Evolutionary conservation across 2,888 invertebrate species (phyloP).

Genomic region (Diploptera punctata): DNA sequence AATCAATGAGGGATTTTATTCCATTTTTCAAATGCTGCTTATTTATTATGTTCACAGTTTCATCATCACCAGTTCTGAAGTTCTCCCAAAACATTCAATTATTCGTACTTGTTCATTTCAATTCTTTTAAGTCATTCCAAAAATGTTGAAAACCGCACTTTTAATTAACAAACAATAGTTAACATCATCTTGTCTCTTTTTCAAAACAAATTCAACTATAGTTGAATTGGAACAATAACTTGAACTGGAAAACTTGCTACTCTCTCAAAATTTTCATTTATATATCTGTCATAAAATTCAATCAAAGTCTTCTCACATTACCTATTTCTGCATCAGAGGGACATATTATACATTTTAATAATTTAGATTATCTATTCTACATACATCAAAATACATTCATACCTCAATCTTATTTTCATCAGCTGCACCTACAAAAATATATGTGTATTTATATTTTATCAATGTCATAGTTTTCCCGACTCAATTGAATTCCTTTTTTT

Average conservation of each 20-base stretch:
- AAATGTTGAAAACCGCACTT: neutral
- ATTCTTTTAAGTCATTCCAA: neutral
- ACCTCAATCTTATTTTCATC: conserved; percentile 17
- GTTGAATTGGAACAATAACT: conserved; percentile 13
- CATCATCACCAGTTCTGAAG: no score
- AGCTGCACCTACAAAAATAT: conserved; percentile 28
- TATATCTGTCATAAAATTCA: no score
- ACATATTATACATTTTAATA: conserved; percentile 9
- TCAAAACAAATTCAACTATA: neutral
- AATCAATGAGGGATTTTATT: neutral
- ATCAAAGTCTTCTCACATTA: conserved; percentile 7
- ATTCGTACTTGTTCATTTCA: no score
- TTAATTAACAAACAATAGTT: conserved; percentile 9
- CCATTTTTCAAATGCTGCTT: no score
- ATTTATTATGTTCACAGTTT: no score
- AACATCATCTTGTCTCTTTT: neutral
- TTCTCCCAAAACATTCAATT: no score
- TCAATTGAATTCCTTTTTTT: neutral
- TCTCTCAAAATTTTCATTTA: neutral
- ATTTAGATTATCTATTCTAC: conserved; percentile 16
- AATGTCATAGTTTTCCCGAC: neutral
- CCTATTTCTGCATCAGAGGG: conserved; percentile 25
- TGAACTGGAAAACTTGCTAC: conserved; percentile 3
- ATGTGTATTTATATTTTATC: neutral
- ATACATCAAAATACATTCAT: conserved; percentile 10